A percentile compares a stretch with the other conserved stretches of the same genome.
These are phyloP conservation scores for Chondrosia reniformis DNA, from an alignment of 37 sponge, comb jelly and placozoan genomes.

Conservation along the genomic window DNA sequence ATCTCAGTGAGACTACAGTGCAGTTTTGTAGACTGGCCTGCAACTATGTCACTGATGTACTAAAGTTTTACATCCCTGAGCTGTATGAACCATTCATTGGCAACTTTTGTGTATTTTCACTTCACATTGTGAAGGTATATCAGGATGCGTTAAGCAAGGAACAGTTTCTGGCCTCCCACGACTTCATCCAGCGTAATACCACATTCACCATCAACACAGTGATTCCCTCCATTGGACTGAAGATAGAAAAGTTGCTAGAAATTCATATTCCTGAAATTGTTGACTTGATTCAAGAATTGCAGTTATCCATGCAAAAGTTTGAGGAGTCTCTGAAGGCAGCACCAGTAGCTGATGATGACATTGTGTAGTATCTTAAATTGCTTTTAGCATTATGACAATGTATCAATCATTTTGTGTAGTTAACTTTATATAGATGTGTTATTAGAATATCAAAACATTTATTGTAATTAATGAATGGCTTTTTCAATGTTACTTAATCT, in stretches of 20 bases:
- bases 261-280: constrained; percentile 51
- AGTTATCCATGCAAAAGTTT: background rate
- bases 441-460: no score
- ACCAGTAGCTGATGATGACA: constrained; percentile 4
- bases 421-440: no score
- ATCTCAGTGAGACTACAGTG: constrained; percentile 66
- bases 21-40: constrained; percentile 46
- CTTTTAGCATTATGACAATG: no score
- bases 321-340: background rate
- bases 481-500: background rate
- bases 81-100: constrained; percentile 47
- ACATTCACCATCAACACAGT: constrained; percentile 59
- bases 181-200: constrained; percentile 57
- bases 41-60: constrained; percentile 42
- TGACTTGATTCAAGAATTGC: constrained; percentile 43
- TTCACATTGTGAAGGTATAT: constrained; percentile 38
- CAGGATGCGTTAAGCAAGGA: constrained; percentile 46
- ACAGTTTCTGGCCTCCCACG: constrained; percentile 30
- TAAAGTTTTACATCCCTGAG: constrained; percentile 59
- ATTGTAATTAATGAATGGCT: background rate
- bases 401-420: no score
- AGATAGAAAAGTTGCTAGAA: constrained; percentile 36
- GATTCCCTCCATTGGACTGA: constrained; percentile 44
- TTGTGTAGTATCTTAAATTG: no score
- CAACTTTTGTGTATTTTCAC: constrained; percentile 61